Percentiles rank a stretch among this genome's conserved stretches.
Conservation (phyloP, 1,140 invertebrate species). For the Hylaeus anthracinus region DNA sequence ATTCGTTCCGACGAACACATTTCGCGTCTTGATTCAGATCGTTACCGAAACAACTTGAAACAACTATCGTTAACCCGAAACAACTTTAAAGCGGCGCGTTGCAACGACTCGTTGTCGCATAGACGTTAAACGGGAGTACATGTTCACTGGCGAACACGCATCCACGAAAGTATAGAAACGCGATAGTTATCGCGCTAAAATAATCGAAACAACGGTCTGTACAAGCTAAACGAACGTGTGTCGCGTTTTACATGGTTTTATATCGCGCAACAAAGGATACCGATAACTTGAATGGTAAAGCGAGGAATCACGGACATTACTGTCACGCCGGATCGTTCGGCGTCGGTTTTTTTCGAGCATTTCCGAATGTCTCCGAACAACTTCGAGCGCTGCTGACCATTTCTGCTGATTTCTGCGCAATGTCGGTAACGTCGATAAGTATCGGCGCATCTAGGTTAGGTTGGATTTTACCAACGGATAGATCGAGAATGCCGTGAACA, state of each 20-base stretch:
- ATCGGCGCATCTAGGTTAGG: no score
- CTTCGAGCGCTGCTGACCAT: not conserved
- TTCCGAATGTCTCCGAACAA: not conserved
- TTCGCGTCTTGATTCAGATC: not conserved
- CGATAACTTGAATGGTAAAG: not conserved
- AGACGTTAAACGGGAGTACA: not conserved
- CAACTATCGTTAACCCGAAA: not conserved
- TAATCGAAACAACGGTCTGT: not conserved
- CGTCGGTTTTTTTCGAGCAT: not conserved
- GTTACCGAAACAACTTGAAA: not conserved
- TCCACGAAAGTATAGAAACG: not conserved
- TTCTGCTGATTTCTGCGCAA: not conserved
- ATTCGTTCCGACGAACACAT: not conserved
- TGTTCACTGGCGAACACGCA: not conserved
- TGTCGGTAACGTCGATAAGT: not conserved
- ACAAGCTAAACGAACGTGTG: not conserved
- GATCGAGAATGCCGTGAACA: no score
- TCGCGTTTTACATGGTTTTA: not conserved
- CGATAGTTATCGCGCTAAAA: no score
- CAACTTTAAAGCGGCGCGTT: not conserved
- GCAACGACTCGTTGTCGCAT: not conserved
- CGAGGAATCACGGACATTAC: slow-evolving; percentile 13
- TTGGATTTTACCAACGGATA: no score
- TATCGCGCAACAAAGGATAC: not conserved
- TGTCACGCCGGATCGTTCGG: slow-evolving; percentile 14